These are phyloP conservation scores for Pycnonotus jocosus DNA, from an alignment of 2,113 vertebrate genomes.

Conservation along the genomic window DNA sequence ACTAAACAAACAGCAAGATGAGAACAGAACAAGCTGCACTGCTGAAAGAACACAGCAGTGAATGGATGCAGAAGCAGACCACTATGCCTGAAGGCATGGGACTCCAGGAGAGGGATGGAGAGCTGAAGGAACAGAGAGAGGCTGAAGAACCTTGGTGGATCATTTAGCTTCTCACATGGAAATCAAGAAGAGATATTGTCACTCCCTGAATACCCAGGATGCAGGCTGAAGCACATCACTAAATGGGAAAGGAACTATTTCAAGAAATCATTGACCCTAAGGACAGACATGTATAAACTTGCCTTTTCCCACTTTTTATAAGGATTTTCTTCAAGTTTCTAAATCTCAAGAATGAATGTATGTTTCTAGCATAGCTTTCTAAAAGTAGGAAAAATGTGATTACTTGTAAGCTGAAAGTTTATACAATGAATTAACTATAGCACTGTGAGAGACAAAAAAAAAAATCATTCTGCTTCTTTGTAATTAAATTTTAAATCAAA, in stretches of 20 bases:
- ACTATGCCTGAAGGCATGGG: background rate
- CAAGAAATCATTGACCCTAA: background rate
- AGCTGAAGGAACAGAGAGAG: background rate
- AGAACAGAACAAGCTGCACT: background rate
- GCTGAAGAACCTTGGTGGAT: background rate
- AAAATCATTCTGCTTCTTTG: background rate
- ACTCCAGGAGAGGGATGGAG: background rate
- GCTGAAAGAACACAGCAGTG: background rate
- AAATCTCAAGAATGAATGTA: background rate
- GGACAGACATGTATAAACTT: background rate
- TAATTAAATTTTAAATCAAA: background rate
- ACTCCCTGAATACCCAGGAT: background rate
- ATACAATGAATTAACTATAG: background rate
- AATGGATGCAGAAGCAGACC: background rate
- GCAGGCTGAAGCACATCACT: background rate
- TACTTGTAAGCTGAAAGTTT: background rate
- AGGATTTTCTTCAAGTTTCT: background rate
- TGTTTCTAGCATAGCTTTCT: background rate
- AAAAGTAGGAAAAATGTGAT: background rate
- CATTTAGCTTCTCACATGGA: background rate
- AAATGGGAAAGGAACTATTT: background rate
- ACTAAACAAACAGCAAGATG: background rate
- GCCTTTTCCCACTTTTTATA: background rate
- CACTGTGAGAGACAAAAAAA: background rate
- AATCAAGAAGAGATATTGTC: background rate